Conservation (phyloP, 2,797 vertebrate species). For the Malurus splendens region DNA sequence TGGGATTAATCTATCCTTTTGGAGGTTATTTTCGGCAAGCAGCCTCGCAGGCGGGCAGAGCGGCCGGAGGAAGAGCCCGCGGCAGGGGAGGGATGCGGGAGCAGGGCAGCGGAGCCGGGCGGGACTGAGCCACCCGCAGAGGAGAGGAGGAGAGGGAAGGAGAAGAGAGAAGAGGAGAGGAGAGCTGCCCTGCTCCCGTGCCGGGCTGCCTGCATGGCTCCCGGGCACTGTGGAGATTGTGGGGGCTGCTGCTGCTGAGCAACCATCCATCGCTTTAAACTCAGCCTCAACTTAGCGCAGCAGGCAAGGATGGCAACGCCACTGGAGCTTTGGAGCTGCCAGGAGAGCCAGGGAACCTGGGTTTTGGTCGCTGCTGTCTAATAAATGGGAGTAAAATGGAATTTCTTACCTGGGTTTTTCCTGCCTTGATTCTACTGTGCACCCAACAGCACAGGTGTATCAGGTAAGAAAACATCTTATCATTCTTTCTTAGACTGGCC, state of each 20-base stretch:
- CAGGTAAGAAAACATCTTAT: constrained; percentile 77
- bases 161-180: not conserved
- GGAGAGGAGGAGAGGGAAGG: not conserved
- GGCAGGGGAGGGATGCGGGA: not conserved
- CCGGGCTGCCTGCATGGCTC: not conserved
- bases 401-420: constrained; percentile 73
- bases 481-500: not conserved
- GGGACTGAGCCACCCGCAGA: not conserved
- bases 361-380: constrained; percentile 18
- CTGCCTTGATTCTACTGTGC: constrained; percentile 76
- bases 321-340: constrained; percentile 42
- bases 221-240: not conserved
- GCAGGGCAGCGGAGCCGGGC: not conserved
- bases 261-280: not conserved
- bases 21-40: constrained; percentile 29
- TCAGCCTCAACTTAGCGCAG: constrained; percentile 27
- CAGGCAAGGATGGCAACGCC: constrained; percentile 53
- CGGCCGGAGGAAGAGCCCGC: not conserved
- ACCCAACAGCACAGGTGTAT: constrained; percentile 75
- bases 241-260: constrained; percentile 42
- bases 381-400: constrained; percentile 74
- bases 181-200: not conserved
- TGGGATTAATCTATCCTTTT: not conserved
- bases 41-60: not conserved
- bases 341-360: constrained; percentile 2